Conservation (phyloP, 1,140 invertebrate species). For the Drosophila pseudoobscura region DNA sequence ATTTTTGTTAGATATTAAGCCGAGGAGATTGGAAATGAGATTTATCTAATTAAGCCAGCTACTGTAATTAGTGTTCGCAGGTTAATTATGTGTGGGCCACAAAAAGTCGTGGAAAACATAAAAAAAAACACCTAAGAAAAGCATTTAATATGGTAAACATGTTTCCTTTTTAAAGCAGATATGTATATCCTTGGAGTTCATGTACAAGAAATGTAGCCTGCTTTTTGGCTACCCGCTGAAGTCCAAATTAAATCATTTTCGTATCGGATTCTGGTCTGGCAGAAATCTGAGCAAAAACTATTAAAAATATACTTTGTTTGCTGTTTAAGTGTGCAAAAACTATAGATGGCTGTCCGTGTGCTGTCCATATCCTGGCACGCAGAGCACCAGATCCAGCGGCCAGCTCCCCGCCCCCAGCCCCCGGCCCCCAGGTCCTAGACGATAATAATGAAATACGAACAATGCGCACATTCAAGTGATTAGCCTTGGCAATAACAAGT, state of each 20-base stretch:
- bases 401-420: too few relatives aligned
- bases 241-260: too few relatives aligned
- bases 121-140: background rate
- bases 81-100: slow-evolving; percentile 16
- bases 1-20: slow-evolving; percentile 46
- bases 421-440: background rate
- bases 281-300: background rate
- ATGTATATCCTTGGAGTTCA: too few relatives aligned
- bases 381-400: background rate
- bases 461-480: slow-evolving; percentile 53
- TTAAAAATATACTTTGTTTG: background rate
- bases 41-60: slow-evolving; percentile 49
- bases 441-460: slow-evolving; percentile 42
- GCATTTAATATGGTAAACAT: background rate
- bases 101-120: slow-evolving; percentile 1
- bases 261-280: too few relatives aligned
- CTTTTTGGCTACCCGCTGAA: too few relatives aligned
- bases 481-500: slow-evolving; percentile 63
- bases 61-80: slow-evolving; percentile 19
- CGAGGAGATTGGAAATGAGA: slow-evolving; percentile 29
- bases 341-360: too few relatives aligned
- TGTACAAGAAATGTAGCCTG: too few relatives aligned
- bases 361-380: background rate
- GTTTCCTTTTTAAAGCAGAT: too few relatives aligned
- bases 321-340: background rate